Base-by-base conservation (phyloP, 2,797 vertebrate genomes). In the Melopsittacus undulatus region DNA sequence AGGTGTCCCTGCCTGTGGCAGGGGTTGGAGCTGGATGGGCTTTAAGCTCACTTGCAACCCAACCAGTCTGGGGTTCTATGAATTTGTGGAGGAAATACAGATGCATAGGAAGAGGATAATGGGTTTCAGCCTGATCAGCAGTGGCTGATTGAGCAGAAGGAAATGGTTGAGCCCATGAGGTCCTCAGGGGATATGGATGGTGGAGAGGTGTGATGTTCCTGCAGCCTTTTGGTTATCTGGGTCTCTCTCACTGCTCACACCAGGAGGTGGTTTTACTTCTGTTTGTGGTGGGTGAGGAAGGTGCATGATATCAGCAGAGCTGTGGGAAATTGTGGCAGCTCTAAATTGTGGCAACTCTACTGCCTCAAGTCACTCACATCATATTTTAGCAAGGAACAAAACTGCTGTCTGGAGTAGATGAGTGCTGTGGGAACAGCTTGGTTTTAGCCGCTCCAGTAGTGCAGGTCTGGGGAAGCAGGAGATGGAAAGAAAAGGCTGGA, bases 401-500 rank as follows among this genome's bases (percentile, higher is more conserved):
- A 83, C 1, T 74, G 43, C 46, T 46, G 34, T 67, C 40, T 77
- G 79, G 64, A 77, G 76, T 63, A 74, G 69, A 51, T 30, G 52
- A 91, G 38, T 73, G 69, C 52, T 3, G 29, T 52, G 46, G 76
- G 76, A 96, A 73, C 90, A 92, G 94, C 86, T 94, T 94, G 93
- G 73, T 23, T 88, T 95, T 95, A 86, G 57, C 80, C 0, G n/a
- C 83, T 94, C 32, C 66, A 94, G 52, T 91, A 91, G 73, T 32
- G 46, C 82, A 26, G 46, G 42, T 6, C 32, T 84, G 74, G 57
- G 57, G 75, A 92, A 81, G 79, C 34, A 57, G 59, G 40, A 72
- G 38, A 87, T 17, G 38, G 85, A 86, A 72, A 57, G 52, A 83
- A 83, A 73, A 91, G 49, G 15, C 56, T 91, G 62, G 48, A 91